Conservation (phyloP, 2,888 invertebrate genomes). For the Acanthacorydalis orientalis region DNA sequence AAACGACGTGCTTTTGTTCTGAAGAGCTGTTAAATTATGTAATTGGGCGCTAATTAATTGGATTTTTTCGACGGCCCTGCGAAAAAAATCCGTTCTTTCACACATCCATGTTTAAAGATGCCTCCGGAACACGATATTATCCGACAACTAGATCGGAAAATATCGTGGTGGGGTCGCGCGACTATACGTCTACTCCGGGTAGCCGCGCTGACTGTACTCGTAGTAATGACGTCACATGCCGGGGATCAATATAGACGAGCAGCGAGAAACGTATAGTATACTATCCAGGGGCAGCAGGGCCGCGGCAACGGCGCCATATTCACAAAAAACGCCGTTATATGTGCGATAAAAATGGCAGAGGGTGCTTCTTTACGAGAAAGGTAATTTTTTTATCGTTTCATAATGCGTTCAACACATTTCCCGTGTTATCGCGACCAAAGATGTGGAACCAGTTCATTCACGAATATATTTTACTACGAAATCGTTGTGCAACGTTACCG, state of each 20-base stretch:
- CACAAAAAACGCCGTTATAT: conserved; percentile 23
- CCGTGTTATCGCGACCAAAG: conserved; percentile 1
- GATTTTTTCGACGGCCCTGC: too few species aligned
- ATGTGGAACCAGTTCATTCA: conserved; percentile 2
- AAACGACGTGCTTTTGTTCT: too few species aligned
- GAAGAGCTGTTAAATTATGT: too few species aligned
- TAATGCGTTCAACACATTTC: not conserved
- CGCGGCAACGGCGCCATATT: too few species aligned
- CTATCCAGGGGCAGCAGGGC: too few species aligned
- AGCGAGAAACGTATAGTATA: not conserved
- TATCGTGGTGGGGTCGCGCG: too few species aligned
- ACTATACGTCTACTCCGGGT: too few species aligned
- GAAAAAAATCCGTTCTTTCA: too few species aligned
- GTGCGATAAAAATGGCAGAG: conserved; percentile 56
- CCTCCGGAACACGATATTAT: too few species aligned
- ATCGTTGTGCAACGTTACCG: not conserved
- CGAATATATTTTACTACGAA: not conserved
- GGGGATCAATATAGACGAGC: conserved; percentile 4
- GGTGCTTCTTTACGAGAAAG: conserved; percentile 50
- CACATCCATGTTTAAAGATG: too few species aligned
- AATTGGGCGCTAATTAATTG: too few species aligned
- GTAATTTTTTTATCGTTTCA: conserved; percentile 21
- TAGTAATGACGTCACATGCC: conserved; percentile 1
- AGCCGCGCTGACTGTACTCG: not conserved
- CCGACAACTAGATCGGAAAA: too few species aligned